A percentile compares a stretch with the other conserved stretches of the same genome.
phyloP scores from a whole-genome alignment of 2,113 vertebrate species.

The Cebus imitator region DNA sequence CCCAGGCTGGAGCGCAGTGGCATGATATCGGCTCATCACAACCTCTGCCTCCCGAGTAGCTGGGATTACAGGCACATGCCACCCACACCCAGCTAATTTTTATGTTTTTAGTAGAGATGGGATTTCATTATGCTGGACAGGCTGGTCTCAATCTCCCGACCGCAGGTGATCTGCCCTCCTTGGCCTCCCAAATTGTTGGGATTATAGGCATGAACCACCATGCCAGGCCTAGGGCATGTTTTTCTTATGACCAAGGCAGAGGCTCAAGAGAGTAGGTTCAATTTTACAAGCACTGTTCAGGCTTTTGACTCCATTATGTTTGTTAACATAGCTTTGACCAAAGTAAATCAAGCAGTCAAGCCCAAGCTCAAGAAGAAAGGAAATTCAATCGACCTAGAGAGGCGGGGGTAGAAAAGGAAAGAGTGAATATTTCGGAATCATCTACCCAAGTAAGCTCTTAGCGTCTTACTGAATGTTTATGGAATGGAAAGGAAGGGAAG shows the following conservation, averaged over 20 bases:
- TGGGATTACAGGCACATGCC: too few relatives aligned
- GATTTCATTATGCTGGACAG: too few relatives aligned
- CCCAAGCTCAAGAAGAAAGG: background rate
- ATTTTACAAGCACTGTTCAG: background rate
- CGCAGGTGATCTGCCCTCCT: too few relatives aligned
- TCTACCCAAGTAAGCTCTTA: background rate
- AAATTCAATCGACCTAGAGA: background rate
- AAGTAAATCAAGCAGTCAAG: background rate
- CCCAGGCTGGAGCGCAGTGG: too few relatives aligned
- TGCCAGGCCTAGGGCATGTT: background rate
- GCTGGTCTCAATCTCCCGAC: too few relatives aligned
- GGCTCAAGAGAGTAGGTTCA: background rate
- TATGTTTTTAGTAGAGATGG: too few relatives aligned
- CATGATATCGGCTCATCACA: too few relatives aligned
- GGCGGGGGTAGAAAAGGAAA: background rate
- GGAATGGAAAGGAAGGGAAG: background rate
- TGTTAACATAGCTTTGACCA: background rate
- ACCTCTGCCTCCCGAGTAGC: too few relatives aligned
- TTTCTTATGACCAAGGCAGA: background rate
- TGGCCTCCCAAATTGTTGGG: too few relatives aligned
- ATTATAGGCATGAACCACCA: too few relatives aligned
- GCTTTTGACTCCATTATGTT: background rate
- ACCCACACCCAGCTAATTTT: too few relatives aligned
- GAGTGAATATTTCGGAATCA: background rate
- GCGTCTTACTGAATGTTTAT: background rate